These are phyloP conservation scores for Zele albiditarsus DNA, from an alignment of 2,888 invertebrate species.

Conservation along the genomic window DNA sequence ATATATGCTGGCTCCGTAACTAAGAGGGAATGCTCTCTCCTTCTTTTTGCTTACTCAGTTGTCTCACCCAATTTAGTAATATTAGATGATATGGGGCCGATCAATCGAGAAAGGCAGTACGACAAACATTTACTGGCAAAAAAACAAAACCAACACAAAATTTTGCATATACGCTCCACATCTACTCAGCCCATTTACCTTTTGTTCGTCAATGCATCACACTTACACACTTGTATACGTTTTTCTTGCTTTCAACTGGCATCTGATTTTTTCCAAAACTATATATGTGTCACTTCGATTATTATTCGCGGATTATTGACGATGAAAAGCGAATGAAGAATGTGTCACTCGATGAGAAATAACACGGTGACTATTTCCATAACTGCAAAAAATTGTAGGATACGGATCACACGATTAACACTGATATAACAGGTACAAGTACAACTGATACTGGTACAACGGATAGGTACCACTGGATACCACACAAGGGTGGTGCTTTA, in stretches of 20 bases:
- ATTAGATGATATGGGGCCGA: too few relatives aligned
- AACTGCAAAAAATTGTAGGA: slow-evolving; percentile 6
- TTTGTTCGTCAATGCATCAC: slow-evolving; percentile 21
- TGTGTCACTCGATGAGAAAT: slow-evolving; percentile 11
- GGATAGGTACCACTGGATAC: slow-evolving; percentile 17
- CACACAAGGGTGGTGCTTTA: slow-evolving; percentile 33
- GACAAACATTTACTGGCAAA: background rate
- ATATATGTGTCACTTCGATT: background rate
- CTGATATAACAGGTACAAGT: too few relatives aligned
- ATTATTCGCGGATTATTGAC: background rate
- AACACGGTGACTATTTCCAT: slow-evolving; percentile 28
- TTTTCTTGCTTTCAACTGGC: background rate
- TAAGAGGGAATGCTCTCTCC: too few relatives aligned
- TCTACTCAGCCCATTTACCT: slow-evolving; percentile 24
- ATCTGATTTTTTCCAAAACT: slow-evolving; percentile 7
- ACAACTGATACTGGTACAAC: too few relatives aligned
- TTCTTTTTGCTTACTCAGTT: too few relatives aligned
- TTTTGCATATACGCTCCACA: background rate
- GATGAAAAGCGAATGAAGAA: background rate
- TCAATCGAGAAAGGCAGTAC: too few relatives aligned
- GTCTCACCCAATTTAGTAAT: too few relatives aligned
- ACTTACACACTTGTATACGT: slow-evolving; percentile 5
- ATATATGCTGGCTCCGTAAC: slow-evolving; percentile 6
- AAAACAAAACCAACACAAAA: slow-evolving; percentile 1
- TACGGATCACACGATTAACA: too few relatives aligned